Conservation (phyloP, 2,797 vertebrate genomes). For the Sebastes kiyomatsui region DNA sequence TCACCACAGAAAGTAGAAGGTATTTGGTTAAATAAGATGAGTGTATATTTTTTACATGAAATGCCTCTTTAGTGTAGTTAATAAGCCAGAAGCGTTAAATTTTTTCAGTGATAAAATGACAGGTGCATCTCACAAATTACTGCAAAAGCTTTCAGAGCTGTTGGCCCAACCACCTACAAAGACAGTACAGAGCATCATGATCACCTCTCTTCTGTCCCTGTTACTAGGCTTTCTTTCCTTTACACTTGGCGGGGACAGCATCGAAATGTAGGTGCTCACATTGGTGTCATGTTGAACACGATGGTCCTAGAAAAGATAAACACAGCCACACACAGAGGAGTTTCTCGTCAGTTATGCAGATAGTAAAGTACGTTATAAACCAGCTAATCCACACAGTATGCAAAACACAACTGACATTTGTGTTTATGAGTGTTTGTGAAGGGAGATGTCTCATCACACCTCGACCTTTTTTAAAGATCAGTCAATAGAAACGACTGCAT, state of each 20-base stretch:
- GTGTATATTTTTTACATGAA: background rate
- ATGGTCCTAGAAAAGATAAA: constrained; percentile 7
- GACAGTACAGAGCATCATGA: background rate
- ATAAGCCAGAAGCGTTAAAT: background rate
- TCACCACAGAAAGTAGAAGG: background rate
- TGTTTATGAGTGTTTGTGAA: constrained; percentile 31
- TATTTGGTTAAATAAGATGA: background rate
- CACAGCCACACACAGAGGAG: background rate
- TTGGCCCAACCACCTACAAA: background rate
- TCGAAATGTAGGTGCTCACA: background rate
- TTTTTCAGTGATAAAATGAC: constrained; percentile 5
- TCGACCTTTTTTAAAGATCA: background rate
- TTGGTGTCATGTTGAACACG: background rate
- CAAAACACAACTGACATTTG: constrained; percentile 29
- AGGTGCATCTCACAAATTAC: background rate
- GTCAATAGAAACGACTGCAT: background rate
- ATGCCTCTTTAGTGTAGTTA: background rate
- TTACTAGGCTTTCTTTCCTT: background rate
- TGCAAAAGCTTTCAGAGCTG: background rate
- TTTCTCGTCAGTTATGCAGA: constrained; percentile 24
- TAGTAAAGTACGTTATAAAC: constrained; percentile 36
- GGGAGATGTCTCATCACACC: background rate
- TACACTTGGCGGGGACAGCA: background rate
- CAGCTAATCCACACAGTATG: constrained; percentile 30
- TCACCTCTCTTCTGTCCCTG: background rate